Percentiles rank a stretch among this genome's conserved stretches.
phyloP scores from a whole-genome alignment of 1,140 invertebrate genomes.

The Aleiodes sp. region DNA sequence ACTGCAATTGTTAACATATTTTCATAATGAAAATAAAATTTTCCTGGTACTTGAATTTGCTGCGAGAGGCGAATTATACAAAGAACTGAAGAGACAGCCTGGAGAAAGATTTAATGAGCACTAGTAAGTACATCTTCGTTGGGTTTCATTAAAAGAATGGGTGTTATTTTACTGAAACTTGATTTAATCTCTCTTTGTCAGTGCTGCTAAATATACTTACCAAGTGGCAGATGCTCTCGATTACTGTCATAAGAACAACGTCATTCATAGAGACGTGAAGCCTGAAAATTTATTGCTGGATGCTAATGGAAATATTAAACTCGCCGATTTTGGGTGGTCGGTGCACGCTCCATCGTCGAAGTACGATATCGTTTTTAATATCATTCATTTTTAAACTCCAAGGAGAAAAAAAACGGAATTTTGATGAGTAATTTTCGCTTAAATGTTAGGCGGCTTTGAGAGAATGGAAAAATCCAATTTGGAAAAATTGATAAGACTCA shows the following conservation, averaged over 20 bases:
- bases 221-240: conserved; percentile 91
- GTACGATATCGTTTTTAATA: conserved; percentile 66
- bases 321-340: conserved; percentile 97
- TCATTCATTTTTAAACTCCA: too few relatives aligned
- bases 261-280: conserved; percentile 93
- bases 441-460: too few relatives aligned
- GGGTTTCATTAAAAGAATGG: too few relatives aligned
- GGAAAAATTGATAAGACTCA: too few relatives aligned
- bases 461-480: too few relatives aligned
- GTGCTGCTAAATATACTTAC: conserved; percentile 83
- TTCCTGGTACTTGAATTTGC: conserved; percentile 95
- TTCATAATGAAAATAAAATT: conserved; percentile 88
- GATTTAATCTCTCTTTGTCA: too few relatives aligned
- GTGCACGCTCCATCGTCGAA: conserved; percentile 88
- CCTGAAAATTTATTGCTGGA: conserved; percentile 92
- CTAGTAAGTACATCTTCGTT: conserved; percentile 59
- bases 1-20: conserved; percentile 88
- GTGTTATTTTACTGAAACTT: too few relatives aligned
- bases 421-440: too few relatives aligned
- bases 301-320: conserved; percentile 81
- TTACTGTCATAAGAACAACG: conserved; percentile 89
- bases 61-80: conserved; percentile 88
- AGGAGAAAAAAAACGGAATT: too few relatives aligned
- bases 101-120: conserved; percentile 75
- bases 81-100: conserved; percentile 75